A percentile compares a stretch with the other conserved stretches of the same genome.
Conservation (phyloP, 2,113 vertebrate genomes). For the Neolamprologus hecqui region DNA sequence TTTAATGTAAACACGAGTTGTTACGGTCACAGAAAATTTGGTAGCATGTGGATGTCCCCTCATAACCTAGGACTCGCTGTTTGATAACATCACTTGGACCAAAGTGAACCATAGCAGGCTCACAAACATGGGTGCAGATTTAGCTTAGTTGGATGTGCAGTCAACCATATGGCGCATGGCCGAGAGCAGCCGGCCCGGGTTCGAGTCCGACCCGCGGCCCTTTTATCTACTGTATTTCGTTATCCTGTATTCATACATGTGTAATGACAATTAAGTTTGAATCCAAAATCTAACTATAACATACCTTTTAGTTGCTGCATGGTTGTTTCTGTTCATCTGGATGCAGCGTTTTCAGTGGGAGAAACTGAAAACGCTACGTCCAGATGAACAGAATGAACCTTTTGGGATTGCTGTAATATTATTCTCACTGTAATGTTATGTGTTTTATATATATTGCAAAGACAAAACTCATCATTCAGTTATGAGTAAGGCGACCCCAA, state of each 20-base stretch:
- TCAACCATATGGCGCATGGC: background rate
- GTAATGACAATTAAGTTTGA: background rate
- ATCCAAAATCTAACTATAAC: background rate
- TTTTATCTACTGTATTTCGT: background rate
- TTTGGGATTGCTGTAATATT: background rate
- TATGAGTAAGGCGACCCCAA: background rate
- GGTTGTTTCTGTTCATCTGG: background rate
- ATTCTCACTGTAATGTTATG: background rate
- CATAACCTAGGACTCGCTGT: background rate
- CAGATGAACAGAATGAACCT: background rate
- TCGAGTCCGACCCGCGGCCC: accelerated
- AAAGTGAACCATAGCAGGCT: background rate
- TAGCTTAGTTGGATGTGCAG: background rate
- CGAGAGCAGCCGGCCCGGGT: background rate
- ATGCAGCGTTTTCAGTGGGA: background rate
- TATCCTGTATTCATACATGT: background rate
- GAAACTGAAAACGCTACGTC: background rate
- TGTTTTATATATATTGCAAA: background rate
- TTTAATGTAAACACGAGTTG: background rate
- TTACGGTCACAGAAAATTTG: background rate
- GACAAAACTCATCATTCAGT: background rate
- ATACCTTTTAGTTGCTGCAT: background rate
- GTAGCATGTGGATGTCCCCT: background rate
- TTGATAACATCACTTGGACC: background rate
- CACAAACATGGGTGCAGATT: background rate